These are phyloP conservation scores for Sparus aurata DNA, from an alignment of 2,797 vertebrate genomes.

Conservation along the genomic window DNA sequence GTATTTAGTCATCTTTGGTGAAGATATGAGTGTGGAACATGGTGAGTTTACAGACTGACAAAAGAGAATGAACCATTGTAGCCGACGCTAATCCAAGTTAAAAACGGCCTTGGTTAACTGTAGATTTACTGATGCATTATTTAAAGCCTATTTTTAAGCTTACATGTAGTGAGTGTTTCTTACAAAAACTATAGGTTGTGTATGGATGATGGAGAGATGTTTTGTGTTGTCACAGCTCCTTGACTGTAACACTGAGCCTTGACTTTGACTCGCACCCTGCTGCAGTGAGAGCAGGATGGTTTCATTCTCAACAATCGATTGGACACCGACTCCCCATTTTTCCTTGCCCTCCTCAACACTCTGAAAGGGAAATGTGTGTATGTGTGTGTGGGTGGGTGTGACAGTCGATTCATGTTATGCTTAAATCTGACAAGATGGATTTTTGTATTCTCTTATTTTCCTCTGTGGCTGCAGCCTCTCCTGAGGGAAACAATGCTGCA, in stretches of 20 bases:
- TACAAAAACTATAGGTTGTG: background rate
- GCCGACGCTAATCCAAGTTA: background rate
- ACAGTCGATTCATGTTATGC: conserved; percentile 9
- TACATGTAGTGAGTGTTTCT: background rate
- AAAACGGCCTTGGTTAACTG: background rate
- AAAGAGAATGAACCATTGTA: background rate
- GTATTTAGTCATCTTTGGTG: background rate
- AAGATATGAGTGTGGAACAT: background rate
- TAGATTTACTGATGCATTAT: background rate
- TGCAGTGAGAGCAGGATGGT: conserved; percentile 31
- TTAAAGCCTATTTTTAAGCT: background rate
- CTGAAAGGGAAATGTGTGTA: conserved; percentile 3
- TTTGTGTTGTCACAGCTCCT: background rate
- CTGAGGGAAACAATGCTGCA: conserved; percentile 31
- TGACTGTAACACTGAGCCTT: conserved; percentile 30
- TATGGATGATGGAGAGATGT: background rate
- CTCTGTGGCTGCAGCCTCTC: conserved; percentile 18
- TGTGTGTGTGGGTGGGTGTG: background rate
- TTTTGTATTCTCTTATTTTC: conserved; percentile 25
- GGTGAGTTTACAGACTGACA: background rate
- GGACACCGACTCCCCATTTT: conserved; percentile 29
- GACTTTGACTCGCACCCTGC: conserved; percentile 35
- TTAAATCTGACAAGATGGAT: conserved; percentile 32
- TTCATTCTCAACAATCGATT: conserved; percentile 51
- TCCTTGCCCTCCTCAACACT: conserved; percentile 41